A percentile compares a stretch with the other conserved stretches of the same genome.
These are phyloP conservation scores for Sylvia borin DNA, from an alignment of 2,797 vertebrate genomes.

Conservation along the genomic window DNA sequence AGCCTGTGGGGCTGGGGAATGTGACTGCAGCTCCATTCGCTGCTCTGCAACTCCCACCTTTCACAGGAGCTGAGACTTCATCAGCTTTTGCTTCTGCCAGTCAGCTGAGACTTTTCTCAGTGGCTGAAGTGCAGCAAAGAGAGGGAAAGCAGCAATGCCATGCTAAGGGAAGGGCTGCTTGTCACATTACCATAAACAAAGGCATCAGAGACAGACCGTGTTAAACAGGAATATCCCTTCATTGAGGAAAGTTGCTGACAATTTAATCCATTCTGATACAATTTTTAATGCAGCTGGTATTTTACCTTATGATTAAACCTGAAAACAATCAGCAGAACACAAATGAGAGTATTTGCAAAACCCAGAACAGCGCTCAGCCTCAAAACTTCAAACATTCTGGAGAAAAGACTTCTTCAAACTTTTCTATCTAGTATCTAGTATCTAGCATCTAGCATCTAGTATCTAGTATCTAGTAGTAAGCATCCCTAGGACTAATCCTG, in stretches of 20 bases:
- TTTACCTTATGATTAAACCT: not conserved
- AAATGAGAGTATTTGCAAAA: not conserved
- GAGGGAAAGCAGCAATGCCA: not conserved
- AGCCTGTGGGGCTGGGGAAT: not conserved
- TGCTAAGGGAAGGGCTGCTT: not conserved
- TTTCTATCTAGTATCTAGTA: not conserved
- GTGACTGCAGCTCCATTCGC: not conserved
- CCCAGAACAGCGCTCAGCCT: not conserved
- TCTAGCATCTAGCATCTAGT: too few relatives aligned
- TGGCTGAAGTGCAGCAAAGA: not conserved
- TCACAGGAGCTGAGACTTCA: not conserved
- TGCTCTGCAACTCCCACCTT: not conserved
- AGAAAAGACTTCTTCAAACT: not conserved
- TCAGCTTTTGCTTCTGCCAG: not conserved
- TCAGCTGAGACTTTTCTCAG: not conserved
- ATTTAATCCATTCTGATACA: not conserved
- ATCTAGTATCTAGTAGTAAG: not conserved
- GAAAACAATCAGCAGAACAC: not conserved
- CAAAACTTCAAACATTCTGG: not conserved
- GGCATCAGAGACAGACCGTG: not conserved
- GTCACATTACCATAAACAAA: not conserved
- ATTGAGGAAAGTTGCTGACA: not conserved
- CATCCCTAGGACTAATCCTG: not conserved
- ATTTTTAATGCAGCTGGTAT: not conserved
- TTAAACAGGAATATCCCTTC: not conserved